Conservation (phyloP, 2,113 vertebrate species). For the Columbina picui region DNA sequence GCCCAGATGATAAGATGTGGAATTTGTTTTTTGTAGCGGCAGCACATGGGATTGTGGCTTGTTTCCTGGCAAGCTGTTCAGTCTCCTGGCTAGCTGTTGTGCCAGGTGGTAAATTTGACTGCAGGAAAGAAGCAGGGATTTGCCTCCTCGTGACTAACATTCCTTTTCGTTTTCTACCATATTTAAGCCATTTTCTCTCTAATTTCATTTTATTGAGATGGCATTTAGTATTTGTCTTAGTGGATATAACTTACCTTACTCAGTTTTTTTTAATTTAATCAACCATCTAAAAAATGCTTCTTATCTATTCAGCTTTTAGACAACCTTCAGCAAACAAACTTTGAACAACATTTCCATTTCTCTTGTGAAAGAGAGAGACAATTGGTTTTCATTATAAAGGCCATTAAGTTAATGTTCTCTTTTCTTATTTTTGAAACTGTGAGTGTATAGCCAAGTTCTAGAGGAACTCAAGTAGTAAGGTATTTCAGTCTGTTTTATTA, state of each 20-base stretch:
- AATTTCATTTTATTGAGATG: background rate
- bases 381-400: background rate
- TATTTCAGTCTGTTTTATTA: background rate
- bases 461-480: background rate
- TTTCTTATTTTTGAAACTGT: background rate
- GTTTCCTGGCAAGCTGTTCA: slow-evolving; percentile 12
- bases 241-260: background rate
- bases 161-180: background rate
- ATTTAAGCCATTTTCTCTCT: background rate
- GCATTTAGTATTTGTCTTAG: background rate
- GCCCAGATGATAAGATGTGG: background rate
- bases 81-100: background rate
- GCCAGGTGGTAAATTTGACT: slow-evolving; percentile 5
- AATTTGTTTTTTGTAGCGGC: slow-evolving; percentile 54
- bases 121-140: background rate
- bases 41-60: background rate
- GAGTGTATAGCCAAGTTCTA: background rate
- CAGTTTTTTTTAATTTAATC: background rate
- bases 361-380: background rate
- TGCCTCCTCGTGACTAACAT: background rate
- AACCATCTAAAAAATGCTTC: background rate
- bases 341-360: background rate
- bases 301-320: background rate
- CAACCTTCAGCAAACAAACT: background rate
- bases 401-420: background rate